Evolutionary conservation across 1,140 invertebrate species (phyloP).

Genomic region (Armadillidium nasatum): DNA sequence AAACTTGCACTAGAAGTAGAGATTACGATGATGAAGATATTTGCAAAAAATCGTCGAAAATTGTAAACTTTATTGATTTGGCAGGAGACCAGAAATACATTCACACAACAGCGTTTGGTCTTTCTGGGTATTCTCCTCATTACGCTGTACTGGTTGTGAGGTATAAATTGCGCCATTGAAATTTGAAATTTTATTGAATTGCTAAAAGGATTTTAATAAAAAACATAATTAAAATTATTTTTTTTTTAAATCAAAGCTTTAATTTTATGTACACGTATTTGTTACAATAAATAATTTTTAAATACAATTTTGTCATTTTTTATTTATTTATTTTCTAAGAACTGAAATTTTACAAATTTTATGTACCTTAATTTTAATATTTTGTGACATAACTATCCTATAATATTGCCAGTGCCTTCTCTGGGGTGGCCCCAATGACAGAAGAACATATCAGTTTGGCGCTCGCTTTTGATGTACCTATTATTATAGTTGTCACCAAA

Average conservation of each 20-base stretch:
- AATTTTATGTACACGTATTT: too few species aligned
- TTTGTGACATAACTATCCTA: not conserved
- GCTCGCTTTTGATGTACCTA: conserved; percentile 76
- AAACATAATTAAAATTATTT: not conserved
- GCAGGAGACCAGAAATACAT: conserved; percentile 95
- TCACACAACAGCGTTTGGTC: conserved; percentile 87
- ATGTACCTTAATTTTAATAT: not conserved
- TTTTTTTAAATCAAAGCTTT: too few species aligned
- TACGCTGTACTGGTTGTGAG: conserved; percentile 86
- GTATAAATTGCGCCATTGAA: conserved; percentile 39
- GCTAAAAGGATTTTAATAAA: too few species aligned
- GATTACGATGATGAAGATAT: conserved; percentile 74
- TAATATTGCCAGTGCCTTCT: conserved; percentile 51
- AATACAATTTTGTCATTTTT: not conserved
- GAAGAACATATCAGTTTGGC: conserved; percentile 77
- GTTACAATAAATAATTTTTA: too few species aligned
- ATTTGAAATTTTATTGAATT: too few species aligned
- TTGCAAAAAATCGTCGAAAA: conserved; percentile 78
- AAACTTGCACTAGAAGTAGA: conserved; percentile 40
- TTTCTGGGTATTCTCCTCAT: conserved; percentile 91
- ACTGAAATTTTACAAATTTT: not conserved
- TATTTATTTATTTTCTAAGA: not conserved
- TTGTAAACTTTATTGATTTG: conserved; percentile 92
- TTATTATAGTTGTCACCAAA: conserved; percentile 87
- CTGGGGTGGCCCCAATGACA: conserved; percentile 48